Conservation (phyloP, 2,797 vertebrate genomes). For the Morus bassanus region DNA sequence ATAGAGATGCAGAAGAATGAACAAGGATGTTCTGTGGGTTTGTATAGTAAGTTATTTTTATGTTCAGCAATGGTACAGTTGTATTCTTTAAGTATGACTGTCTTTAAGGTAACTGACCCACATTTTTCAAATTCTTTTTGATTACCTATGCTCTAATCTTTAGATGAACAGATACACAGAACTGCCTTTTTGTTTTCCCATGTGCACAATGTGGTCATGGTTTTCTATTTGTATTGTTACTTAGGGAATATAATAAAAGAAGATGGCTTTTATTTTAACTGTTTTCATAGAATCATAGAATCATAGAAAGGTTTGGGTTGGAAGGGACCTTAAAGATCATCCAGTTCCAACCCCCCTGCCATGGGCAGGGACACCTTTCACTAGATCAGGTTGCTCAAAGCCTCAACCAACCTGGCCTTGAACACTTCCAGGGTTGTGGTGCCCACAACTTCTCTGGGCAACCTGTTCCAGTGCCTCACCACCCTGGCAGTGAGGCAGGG, state of each 20-base stretch:
- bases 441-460: background rate
- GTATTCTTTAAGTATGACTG: conserved; percentile 29
- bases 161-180: conserved; percentile 42
- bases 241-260: conserved; percentile 46
- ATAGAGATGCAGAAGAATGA: background rate
- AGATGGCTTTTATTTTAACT: conserved; percentile 58
- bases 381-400: background rate
- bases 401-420: background rate
- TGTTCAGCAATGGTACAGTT: conserved; percentile 11
- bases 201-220: conserved; percentile 5
- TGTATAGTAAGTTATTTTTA: background rate
- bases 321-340: background rate
- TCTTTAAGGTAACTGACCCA: conserved; percentile 58
- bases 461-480: background rate
- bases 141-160: conserved; percentile 60
- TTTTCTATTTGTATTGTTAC: conserved; percentile 54
- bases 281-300: background rate
- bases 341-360: background rate
- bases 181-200: conserved; percentile 30
- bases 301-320: background rate
- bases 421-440: background rate
- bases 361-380: background rate
- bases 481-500: background rate
- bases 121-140: conserved; percentile 64
- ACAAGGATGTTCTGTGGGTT: background rate